phyloP scores from a whole-genome alignment of 1,140 invertebrate genomes.

The Phymorhynchus buccinoides region DNA sequence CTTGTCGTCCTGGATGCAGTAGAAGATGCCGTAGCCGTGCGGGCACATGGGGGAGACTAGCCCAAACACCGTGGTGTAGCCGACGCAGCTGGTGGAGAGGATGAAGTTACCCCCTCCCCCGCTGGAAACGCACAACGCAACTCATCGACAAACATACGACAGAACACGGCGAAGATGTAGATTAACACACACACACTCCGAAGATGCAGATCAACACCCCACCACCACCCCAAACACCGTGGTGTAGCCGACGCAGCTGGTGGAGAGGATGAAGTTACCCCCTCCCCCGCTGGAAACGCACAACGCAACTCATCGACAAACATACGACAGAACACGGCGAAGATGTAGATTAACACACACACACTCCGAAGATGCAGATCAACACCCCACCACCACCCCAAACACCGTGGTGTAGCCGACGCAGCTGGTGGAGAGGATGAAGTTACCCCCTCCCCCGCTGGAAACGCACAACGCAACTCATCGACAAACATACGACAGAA shows the following conservation, averaged over 20 bases:
- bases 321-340: too few relatives aligned
- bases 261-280: constrained; percentile 79
- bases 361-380: too few relatives aligned
- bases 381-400: constrained; percentile 78
- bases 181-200: too few relatives aligned
- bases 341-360: too few relatives aligned
- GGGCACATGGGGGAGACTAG: constrained; percentile 78
- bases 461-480: too few relatives aligned
- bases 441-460: constrained; percentile 80
- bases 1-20: constrained; percentile 74
- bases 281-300: constrained; percentile 79
- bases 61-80: constrained; percentile 77
- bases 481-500: too few relatives aligned
- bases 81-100: constrained; percentile 79
- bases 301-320: too few relatives aligned
- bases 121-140: constrained; percentile 61
- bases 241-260: constrained; percentile 79
- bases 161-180: background rate
- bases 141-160: background rate
- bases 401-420: constrained; percentile 77
- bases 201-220: too few relatives aligned
- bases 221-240: constrained; percentile 77
- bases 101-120: constrained; percentile 80
- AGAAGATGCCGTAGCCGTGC: constrained; percentile 80
- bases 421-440: constrained; percentile 78